Percentiles rank a stretch among this genome's conserved stretches.
Evolutionary conservation across 1,140 invertebrate species (phyloP).

Genomic region (Drosophila virilis): DNA sequence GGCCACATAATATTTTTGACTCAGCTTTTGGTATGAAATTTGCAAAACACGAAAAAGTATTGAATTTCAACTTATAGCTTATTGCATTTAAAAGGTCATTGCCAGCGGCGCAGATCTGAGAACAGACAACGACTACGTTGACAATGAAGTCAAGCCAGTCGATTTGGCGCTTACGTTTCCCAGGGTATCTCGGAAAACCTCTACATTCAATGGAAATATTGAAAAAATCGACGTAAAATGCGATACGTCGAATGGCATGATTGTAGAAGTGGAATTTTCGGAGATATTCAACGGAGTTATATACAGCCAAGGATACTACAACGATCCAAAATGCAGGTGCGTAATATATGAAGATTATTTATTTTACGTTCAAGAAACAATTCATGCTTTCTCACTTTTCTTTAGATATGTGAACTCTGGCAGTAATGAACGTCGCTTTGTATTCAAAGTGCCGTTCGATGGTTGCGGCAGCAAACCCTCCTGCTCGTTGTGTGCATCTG

Average conservation of each 20-base stretch:
- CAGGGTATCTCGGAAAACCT: conserved; percentile 53
- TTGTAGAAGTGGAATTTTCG: conserved; percentile 88
- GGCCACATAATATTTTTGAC: conserved; percentile 69
- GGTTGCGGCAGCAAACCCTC: conserved; percentile 87
- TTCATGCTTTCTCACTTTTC: not conserved
- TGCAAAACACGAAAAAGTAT: not conserved
- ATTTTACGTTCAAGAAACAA: not conserved
- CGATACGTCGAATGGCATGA: conserved; percentile 85
- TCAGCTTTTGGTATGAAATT: conserved; percentile 63
- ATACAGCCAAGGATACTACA: conserved; percentile 89
- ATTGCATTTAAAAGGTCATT: conserved; percentile 57
- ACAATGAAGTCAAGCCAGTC: conserved; percentile 53
- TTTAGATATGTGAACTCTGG: conserved; percentile 87
- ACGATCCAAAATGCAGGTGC: conserved; percentile 88
- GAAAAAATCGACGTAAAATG: conserved; percentile 88
- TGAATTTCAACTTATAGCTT: conserved; percentile 25
- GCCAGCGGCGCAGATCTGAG: conserved; percentile 48
- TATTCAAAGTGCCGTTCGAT: conserved; percentile 87
- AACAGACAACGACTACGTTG: conserved; percentile 32
- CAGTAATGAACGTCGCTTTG: conserved; percentile 85
- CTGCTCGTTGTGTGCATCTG: conserved; percentile 86
- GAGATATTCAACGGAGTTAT: conserved; percentile 89
- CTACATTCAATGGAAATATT: conserved; percentile 80
- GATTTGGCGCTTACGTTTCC: conserved; percentile 48
- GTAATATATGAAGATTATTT: not conserved